A percentile compares a stretch with the other conserved stretches of the same genome.
phyloP scores from a whole-genome alignment of 2,888 invertebrate species.

The Drosophila hawaiiensis region DNA sequence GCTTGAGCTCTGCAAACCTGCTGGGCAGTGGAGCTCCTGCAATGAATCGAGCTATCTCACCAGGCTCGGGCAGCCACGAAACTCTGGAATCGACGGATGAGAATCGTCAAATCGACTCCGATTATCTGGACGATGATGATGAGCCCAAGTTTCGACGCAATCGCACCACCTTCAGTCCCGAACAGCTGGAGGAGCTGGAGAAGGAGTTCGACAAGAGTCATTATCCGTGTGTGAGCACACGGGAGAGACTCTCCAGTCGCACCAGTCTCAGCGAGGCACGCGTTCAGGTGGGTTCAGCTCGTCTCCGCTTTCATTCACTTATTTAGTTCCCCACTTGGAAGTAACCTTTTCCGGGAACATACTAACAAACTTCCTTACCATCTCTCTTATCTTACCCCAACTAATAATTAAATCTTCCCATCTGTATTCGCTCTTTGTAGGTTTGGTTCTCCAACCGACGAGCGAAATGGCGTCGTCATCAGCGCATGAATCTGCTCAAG shows the following conservation, averaged over 20 bases:
- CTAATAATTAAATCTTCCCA: not conserved
- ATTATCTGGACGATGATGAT: conserved; percentile 91
- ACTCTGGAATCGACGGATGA: conserved; percentile 85
- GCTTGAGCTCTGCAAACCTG: conserved; percentile 64
- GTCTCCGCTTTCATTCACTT: not conserved
- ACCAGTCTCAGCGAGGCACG: conserved; percentile 97
- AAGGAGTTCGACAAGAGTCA: conserved; percentile 98
- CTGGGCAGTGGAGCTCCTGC: conserved; percentile 41
- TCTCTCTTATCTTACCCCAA: not conserved
- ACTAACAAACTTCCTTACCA: not conserved
- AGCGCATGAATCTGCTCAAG: conserved; percentile 97
- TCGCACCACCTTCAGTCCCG: conserved; percentile 96
- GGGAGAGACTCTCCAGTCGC: conserved; percentile 95
- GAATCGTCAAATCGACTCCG: conserved; percentile 88
- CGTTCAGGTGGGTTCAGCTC: conserved; percentile 91
- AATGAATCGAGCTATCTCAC: conserved; percentile 83
- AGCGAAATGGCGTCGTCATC: conserved; percentile 98
- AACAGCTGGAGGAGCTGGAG: conserved; percentile 96
- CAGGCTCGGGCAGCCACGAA: conserved; percentile 86
- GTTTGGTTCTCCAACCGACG: conserved; percentile 99
- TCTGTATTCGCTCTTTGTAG: conserved; percentile 85
- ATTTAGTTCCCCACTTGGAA: not conserved
- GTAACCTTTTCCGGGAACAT: not conserved
- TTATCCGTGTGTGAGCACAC: conserved; percentile 97
- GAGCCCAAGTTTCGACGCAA: conserved; percentile 97